Evolutionary conservation across 2,888 invertebrate species (phyloP), one percentile per base, ranked within the genome.

Genomic region (Eumerus sabulonum): DNA sequence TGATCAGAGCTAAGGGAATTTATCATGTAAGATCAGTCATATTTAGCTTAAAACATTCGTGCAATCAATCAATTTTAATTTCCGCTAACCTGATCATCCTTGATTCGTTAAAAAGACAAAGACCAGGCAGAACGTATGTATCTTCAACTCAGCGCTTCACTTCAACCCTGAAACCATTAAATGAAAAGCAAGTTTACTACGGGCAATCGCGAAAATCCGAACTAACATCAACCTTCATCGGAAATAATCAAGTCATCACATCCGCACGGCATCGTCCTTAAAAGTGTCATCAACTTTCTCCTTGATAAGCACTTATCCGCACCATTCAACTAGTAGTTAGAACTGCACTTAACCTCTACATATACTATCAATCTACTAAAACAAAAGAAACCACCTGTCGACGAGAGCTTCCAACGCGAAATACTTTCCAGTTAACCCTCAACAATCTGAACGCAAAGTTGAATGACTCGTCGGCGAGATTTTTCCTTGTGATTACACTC

Each of bases 211-310:
- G 38, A 77, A 50, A 53, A 16, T 12, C 13, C n/a, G n/a, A n/a
- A n/a, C n/a, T n/a, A n/a, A n/a, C n/a, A n/a, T n/a, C n/a, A 13
- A 16, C 45, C 11, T 45, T 38, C 60, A 47, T 4, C 27, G 27
- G 27, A 27, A 27, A 27, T 27, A 4, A 7, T 27, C 27, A 27
- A 4, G 2, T 27, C 27, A n/a, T n/a, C n/a, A n/a, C 27, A 2
- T 27, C 2, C 27, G 27, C 59, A 64, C 36, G 44, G 40, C 3
- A n/a, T n/a, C 59, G 77, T 77, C 77, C 77, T 77, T 77, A 67
- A 57, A 77, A 77, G 48, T 42, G 72, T 73, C 77, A 73, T 77
- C 19, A 59, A 63, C 67, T 77, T 72, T 77, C 73, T 68, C 77
- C 73, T 73, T 77, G 67, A 59, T 63, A 17, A 9, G n/a, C 42